phyloP scores from a whole-genome alignment of 2,113 vertebrate species.

The Phyllostomus discolor region DNA sequence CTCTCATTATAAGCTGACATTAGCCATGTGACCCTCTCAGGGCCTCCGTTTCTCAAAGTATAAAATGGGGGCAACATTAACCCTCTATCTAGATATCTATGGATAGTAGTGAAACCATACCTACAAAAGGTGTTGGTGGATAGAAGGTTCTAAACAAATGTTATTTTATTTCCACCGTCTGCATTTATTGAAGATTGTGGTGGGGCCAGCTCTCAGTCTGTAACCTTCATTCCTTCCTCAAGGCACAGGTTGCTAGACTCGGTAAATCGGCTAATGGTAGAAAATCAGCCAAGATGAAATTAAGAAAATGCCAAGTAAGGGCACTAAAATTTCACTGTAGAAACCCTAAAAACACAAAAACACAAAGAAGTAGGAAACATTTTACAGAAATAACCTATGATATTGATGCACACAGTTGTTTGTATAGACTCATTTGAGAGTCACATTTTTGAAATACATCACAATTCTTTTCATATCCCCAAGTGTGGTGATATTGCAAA shows the following conservation, averaged over 20 bases:
- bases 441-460: background rate
- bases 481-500: background rate
- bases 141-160: background rate
- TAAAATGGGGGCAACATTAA: background rate
- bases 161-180: background rate
- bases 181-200: background rate
- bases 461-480: background rate
- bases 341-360: background rate
- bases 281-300: background rate
- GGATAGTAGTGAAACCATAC: background rate
- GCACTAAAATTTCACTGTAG: background rate
- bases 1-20: background rate
- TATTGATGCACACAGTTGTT: background rate
- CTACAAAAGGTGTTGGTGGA: background rate
- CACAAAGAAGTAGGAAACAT: background rate
- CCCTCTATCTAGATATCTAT: background rate
- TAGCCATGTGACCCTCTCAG: background rate
- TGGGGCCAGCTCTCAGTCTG: background rate
- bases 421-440: slow-evolving; percentile 24
- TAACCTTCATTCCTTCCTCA: background rate
- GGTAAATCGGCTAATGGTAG: background rate
- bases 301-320: background rate
- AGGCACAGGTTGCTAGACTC: background rate
- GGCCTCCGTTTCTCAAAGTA: background rate
- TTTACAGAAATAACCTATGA: background rate